A percentile compares a stretch with the other conserved stretches of the same genome.
Evolutionary conservation across 2,113 vertebrate genomes (phyloP).

Genomic region (Microcebus murinus): DNA sequence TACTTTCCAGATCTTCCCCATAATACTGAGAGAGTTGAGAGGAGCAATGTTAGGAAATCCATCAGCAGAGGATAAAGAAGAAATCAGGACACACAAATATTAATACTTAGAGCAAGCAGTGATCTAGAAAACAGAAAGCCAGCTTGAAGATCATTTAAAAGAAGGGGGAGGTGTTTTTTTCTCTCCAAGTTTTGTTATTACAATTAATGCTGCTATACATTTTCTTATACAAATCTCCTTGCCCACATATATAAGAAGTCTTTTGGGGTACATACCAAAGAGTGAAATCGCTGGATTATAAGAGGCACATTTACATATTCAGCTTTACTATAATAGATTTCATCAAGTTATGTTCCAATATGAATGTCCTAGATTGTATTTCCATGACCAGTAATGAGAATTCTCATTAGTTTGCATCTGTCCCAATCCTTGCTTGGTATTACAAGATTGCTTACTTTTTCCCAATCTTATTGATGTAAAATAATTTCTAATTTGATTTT

Average conservation of each 20-base stretch:
- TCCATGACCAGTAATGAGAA: not conserved
- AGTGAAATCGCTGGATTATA: not conserved
- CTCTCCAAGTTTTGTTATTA: not conserved
- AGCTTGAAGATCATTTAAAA: not conserved
- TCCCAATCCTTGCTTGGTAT: not conserved
- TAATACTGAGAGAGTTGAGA: not conserved
- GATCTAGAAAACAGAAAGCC: not conserved
- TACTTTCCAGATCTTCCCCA: not conserved
- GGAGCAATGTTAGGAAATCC: not conserved
- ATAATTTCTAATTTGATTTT: slow-evolving; percentile 7
- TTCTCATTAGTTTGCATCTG: not conserved
- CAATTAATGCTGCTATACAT: not conserved
- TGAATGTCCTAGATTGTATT: not conserved
- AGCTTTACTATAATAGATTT: not conserved
- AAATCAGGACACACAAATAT: not conserved
- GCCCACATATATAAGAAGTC: not conserved
- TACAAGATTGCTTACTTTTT: not conserved
- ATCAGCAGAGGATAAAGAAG: not conserved
- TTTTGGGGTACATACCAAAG: not conserved
- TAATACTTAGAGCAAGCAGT: not conserved
- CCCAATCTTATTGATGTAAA: not conserved
- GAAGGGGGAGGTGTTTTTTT: not conserved
- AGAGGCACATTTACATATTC: not conserved
- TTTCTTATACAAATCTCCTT: not conserved
- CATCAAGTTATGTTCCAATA: not conserved